Percentiles rank a stretch among this genome's conserved stretches.
phyloP scores from a whole-genome alignment of 2,797 vertebrate genomes.

The Betta splendens region DNA sequence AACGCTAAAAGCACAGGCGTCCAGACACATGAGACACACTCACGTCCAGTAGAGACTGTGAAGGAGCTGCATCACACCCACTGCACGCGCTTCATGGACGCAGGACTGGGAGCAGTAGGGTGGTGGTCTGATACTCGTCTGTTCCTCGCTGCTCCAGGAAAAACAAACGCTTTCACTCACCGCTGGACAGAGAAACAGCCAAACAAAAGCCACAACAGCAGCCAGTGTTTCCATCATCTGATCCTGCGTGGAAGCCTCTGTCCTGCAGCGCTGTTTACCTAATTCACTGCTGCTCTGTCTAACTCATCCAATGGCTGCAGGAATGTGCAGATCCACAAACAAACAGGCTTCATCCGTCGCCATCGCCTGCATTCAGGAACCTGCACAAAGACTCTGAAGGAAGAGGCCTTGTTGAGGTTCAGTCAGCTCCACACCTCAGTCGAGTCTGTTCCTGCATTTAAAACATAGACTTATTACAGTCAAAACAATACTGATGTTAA shows the following conservation, averaged over 20 bases:
- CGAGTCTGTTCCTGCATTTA: too few relatives aligned
- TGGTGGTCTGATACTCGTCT: conserved; percentile 8
- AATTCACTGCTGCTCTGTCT: neutral
- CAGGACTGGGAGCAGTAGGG: conserved; percentile 3
- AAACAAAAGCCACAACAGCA: neutral
- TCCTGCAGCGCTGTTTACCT: neutral
- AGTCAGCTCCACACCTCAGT: too few relatives aligned
- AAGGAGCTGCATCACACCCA: conserved; percentile 1
- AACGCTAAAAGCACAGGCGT: conserved; percentile 55
- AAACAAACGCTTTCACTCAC: conserved; percentile 6
- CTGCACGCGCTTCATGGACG: neutral
- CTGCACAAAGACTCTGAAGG: too few relatives aligned
- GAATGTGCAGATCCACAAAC: too few relatives aligned
- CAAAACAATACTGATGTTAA: too few relatives aligned
- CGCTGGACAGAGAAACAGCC: neutral
- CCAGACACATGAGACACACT: conserved; percentile 39
- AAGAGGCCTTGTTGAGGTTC: too few relatives aligned
- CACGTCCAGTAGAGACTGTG: conserved; percentile 10
- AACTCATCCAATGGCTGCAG: too few relatives aligned
- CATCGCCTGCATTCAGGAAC: too few relatives aligned
- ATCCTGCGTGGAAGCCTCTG: neutral
- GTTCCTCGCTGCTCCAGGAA: conserved; percentile 3
- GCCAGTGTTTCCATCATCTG: neutral
- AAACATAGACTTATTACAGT: too few relatives aligned
- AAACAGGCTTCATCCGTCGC: too few relatives aligned